Evolutionary conservation across 2,888 invertebrate genomes (phyloP), one percentile per base, ranked within the genome.

Genomic region (Sinotaia quadrata): DNA sequence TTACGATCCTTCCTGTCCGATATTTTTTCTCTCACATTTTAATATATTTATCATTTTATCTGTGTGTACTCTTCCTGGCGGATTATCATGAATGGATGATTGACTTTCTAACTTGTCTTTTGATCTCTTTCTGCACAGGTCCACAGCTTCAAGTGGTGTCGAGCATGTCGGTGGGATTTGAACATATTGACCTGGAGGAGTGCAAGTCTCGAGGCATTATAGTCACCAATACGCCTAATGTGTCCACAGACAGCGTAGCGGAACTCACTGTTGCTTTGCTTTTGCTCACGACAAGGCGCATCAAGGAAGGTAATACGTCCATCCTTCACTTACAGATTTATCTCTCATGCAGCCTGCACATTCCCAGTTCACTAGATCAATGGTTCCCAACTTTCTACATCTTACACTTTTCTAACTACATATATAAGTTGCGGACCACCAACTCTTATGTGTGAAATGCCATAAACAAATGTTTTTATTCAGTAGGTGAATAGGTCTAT

Each of bases 101-200:
- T n/a, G n/a, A n/a, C n/a, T 29, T 56, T 0, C 18, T 36, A 27
- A 31, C 44, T 60, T 27, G 12, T 47, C 31, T 60, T 52, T 57
- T 44, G 0, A 29, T 4, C 36, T 65, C 21, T 67, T 21, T 59
- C 54, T 24, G 71, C 75, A n/a, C 75, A 62, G 95, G 94, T 0
- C 87, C 91, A 0, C 90, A 91, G 24, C 88, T 97, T 24, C 95
- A 95, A 90, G 94, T 95, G 2, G 91, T 97, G 0, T 91, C 93
- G 0, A 96, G 97, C 0, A 95, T 97, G 91, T 96, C 97, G 0
- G 97, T 95, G 1, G 97, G 97, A 10, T 91, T 92, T 81, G 95
- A 96, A 80, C 96, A 97, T 85, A 92, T 98, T 71, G 94, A 97
- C 85, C 84, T 95, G 2, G 85, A 87, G 0, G 94, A 93, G 84